Percentiles rank a stretch among this genome's conserved stretches.
Conservation (phyloP, 2,888 invertebrate genomes). For the Scelioninae gen. 1 region DNA sequence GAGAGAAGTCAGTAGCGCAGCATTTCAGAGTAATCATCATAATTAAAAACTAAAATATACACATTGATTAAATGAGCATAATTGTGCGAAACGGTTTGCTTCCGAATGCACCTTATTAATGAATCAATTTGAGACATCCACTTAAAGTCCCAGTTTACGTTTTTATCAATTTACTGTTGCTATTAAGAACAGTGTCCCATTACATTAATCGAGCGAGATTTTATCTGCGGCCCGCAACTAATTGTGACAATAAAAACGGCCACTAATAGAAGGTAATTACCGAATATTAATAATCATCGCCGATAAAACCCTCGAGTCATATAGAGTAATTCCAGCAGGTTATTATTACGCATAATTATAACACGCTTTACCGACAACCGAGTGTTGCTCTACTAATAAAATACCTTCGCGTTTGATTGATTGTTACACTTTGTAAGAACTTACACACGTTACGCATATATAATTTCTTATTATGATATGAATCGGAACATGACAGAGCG, state of each 20-base stretch:
- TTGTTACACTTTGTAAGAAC: conserved; percentile 34
- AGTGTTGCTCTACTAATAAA: conserved; percentile 27
- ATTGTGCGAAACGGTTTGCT: conserved; percentile 1
- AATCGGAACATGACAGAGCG: conserved; percentile 32
- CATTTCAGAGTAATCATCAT: not conserved
- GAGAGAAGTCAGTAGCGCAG: conserved; percentile 13
- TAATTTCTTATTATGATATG: conserved; percentile 50
- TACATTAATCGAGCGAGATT: conserved; percentile 46
- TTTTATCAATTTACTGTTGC: conserved; percentile 34
- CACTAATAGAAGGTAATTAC: conserved; percentile 36
- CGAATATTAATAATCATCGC: conserved; percentile 47
- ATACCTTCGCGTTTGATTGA: conserved; percentile 38
- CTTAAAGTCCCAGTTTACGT: conserved; percentile 24
- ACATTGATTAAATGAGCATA: not conserved
- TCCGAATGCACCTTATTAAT: conserved; percentile 28
- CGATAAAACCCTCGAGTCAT: conserved; percentile 24
- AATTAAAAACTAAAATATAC: conserved; percentile 13
- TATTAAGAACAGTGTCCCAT: conserved; percentile 31
- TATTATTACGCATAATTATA: conserved; percentile 44
- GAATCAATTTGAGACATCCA: conserved; percentile 27
- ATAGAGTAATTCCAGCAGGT: conserved; percentile 5
- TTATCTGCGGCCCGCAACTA: conserved; percentile 20
- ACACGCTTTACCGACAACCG: conserved; percentile 23
- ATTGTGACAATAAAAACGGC: conserved; percentile 39
- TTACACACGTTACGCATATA: conserved; percentile 20